These are phyloP conservation scores for Microtus obscurus DNA, from an alignment of 2,797 vertebrate species.

Conservation along the genomic window DNA sequence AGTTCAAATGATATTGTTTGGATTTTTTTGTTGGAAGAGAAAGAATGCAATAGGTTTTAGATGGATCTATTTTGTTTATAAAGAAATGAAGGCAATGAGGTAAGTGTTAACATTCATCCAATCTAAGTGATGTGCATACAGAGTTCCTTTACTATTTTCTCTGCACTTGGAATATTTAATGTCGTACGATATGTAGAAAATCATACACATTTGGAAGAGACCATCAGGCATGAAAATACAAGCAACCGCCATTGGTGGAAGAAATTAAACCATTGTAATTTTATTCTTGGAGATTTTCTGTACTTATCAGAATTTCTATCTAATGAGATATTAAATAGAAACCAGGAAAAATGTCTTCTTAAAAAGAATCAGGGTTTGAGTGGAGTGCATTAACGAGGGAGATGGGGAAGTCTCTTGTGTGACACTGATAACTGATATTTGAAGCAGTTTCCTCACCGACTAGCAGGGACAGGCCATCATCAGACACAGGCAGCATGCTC, in stretches of 20 bases:
- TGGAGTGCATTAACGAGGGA: neutral
- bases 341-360: neutral
- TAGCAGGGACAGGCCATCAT: rapidly evolving
- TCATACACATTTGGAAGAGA: neutral
- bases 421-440: neutral
- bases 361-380: neutral
- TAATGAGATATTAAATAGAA: conserved; percentile 12
- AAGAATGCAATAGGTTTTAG: conserved; percentile 9
- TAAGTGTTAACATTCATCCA: conserved; percentile 8
- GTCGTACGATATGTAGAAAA: neutral
- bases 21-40: neutral
- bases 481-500: neutral
- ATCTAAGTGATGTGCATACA: neutral
- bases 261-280: neutral
- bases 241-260: neutral
- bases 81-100: neutral
- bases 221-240: neutral
- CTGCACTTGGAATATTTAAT: conserved; percentile 7
- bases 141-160: neutral
- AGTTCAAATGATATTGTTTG: neutral
- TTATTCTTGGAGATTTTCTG: conserved; percentile 8
- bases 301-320: neutral
- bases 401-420: neutral
- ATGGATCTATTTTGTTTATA: neutral
- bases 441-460: neutral